Evolutionary conservation across 2,888 invertebrate genomes (phyloP).

Genomic region (Apamea monoglypha): DNA sequence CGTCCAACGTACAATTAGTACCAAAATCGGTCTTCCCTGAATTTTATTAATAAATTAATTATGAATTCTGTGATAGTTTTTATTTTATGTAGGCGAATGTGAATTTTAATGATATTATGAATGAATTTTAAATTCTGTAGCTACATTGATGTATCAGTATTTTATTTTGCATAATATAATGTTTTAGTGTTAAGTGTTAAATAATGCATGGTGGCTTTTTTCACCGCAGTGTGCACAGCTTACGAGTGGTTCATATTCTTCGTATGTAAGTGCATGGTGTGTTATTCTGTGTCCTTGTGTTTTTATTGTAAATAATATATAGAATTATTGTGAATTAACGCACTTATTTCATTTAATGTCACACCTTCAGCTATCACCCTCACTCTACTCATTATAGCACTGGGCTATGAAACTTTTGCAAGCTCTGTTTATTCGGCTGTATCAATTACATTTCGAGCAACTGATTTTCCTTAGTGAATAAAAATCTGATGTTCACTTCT

Average conservation of each 20-base stretch:
- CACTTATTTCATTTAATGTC: constrained; percentile 88
- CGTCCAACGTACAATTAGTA: constrained; percentile 77
- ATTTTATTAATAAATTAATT: constrained; percentile 66
- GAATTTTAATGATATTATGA: constrained; percentile 61
- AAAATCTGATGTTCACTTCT: constrained; percentile 24
- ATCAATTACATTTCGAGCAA: neutral
- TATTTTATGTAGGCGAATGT: constrained; percentile 67
- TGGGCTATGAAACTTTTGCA: constrained; percentile 70
- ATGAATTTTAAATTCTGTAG: constrained; percentile 68
- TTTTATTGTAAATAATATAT: constrained; percentile 88
- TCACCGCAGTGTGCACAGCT: constrained; percentile 87
- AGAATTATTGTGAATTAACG: constrained; percentile 88
- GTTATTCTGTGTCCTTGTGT: constrained; percentile 85
- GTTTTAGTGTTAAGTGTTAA: constrained; percentile 72
- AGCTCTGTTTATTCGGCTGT: constrained; percentile 67
- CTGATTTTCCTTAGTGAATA: constrained; percentile 14
- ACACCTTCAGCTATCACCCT: constrained; percentile 83
- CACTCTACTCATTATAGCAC: constrained; percentile 78
- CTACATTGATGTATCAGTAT: constrained; percentile 73
- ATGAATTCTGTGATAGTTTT: constrained; percentile 81
- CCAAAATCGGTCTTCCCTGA: constrained; percentile 79
- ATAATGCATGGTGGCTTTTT: constrained; percentile 83
- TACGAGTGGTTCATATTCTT: constrained; percentile 83
- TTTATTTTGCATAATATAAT: constrained; percentile 70
- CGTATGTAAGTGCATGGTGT: constrained; percentile 90